These are phyloP conservation scores for Xerus inauris DNA, from an alignment of 2,113 vertebrate genomes.

Conservation along the genomic window DNA sequence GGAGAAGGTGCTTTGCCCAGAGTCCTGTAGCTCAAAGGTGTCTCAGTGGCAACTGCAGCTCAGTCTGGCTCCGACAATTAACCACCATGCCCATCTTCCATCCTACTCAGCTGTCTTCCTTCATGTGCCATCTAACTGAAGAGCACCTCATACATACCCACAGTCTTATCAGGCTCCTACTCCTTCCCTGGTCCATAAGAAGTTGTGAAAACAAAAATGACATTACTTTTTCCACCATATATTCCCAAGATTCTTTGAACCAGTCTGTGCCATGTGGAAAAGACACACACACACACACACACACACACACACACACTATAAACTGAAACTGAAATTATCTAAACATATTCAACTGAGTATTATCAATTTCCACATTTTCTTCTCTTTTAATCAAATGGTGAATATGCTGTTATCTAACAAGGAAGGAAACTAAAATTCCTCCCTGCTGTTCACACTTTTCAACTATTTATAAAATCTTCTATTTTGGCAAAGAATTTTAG, in stretches of 20 bases:
- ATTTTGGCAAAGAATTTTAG: constrained; percentile 64
- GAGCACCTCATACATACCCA: neutral
- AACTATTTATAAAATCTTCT: constrained; percentile 64
- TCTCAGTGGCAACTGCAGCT: neutral
- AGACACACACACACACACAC: neutral
- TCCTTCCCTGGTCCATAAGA: neutral
- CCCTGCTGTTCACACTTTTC: constrained; percentile 37
- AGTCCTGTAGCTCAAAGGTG: neutral
- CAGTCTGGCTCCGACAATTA: neutral
- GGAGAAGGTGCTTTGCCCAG: neutral
- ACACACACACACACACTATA: neutral
- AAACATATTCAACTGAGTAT: neutral
- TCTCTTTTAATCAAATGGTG: constrained; percentile 19
- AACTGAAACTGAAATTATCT: neutral
- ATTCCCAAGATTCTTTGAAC: neutral
- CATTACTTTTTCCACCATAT: neutral
- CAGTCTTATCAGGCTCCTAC: neutral
- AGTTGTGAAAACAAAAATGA: neutral
- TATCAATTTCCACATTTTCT: constrained; percentile 14
- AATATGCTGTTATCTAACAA: constrained; percentile 45
- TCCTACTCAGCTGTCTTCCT: neutral
- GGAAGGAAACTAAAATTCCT: constrained; percentile 48
- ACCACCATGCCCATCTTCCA: neutral
- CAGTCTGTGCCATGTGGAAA: neutral
- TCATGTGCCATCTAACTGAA: neutral